Evolutionary conservation across 2,113 vertebrate genomes (phyloP).

Genomic region (Vimba vimba): DNA sequence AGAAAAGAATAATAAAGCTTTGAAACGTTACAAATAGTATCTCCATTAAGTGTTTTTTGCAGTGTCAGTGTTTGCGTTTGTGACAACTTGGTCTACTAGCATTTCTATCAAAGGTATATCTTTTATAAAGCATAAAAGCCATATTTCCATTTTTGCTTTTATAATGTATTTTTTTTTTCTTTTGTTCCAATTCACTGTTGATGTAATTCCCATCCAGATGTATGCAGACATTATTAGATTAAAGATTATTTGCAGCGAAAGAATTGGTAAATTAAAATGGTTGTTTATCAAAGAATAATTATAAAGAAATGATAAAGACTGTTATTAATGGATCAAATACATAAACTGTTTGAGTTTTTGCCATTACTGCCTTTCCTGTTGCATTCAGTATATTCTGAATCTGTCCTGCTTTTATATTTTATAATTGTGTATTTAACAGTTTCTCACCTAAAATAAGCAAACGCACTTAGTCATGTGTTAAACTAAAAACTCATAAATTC

Average conservation of each 20-base stretch:
- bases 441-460: constrained; percentile 53
- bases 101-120: constrained; percentile 51
- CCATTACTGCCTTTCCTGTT: constrained; percentile 26
- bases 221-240: not conserved
- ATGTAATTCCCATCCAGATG: constrained; percentile 20
- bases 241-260: not conserved
- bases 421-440: constrained; percentile 57
- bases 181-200: constrained; percentile 56
- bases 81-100: constrained; percentile 54
- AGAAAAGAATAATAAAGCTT: constrained; percentile 60
- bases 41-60: constrained; percentile 63
- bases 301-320: constrained; percentile 7
- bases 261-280: not conserved
- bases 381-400: constrained; percentile 55
- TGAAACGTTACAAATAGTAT: constrained; percentile 67
- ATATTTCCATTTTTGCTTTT: constrained; percentile 61
- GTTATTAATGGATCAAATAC: not conserved
- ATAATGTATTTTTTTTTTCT: constrained; percentile 54
- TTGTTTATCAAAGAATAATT: constrained; percentile 11
- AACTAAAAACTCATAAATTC: constrained; percentile 64
- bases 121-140: constrained; percentile 69
- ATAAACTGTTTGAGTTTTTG: not conserved
- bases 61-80: constrained; percentile 53
- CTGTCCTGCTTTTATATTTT: constrained; percentile 62
- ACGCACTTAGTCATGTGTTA: constrained; percentile 64